phyloP scores from a whole-genome alignment of 2,888 invertebrate species.

The Dicycla oo region DNA sequence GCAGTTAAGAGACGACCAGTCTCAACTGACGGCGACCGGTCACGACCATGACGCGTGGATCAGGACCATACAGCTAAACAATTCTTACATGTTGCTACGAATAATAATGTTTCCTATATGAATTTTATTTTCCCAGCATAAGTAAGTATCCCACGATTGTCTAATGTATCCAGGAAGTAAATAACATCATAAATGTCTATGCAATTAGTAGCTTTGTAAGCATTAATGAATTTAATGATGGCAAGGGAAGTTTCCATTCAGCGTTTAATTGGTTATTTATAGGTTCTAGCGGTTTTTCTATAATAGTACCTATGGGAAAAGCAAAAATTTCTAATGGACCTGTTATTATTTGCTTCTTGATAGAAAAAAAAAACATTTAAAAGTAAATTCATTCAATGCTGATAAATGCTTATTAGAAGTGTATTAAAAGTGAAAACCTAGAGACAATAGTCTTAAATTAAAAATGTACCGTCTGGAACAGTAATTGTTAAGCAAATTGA shows the following conservation, averaged over 20 bases:
- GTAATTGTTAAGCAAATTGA: too few relatives aligned
- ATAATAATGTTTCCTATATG: constrained; percentile 15
- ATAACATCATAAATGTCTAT: constrained; percentile 18
- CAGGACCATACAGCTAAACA: not conserved
- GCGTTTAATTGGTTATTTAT: constrained; percentile 15
- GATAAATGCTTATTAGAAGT: too few relatives aligned
- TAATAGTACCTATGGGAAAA: not conserved
- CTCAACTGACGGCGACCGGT: too few relatives aligned
- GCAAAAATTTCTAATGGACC: not conserved
- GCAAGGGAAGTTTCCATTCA: constrained; percentile 13
- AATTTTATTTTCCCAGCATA: constrained; percentile 38
- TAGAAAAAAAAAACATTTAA: not conserved
- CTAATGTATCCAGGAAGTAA: constrained; percentile 30
- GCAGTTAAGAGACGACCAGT: too few relatives aligned
- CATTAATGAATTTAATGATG: constrained; percentile 15
- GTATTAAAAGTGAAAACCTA: not conserved
- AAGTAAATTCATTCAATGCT: not conserved
- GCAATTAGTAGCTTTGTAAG: not conserved
- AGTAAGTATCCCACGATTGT: constrained; percentile 52
- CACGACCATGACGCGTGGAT: too few relatives aligned
- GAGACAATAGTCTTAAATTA: too few relatives aligned
- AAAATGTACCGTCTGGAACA: too few relatives aligned
- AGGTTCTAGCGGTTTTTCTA: not conserved
- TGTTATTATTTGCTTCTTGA: not conserved
- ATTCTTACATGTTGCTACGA: not conserved